Evolutionary conservation across 2,888 invertebrate species (phyloP).

Genomic region (Villa cingulata): DNA sequence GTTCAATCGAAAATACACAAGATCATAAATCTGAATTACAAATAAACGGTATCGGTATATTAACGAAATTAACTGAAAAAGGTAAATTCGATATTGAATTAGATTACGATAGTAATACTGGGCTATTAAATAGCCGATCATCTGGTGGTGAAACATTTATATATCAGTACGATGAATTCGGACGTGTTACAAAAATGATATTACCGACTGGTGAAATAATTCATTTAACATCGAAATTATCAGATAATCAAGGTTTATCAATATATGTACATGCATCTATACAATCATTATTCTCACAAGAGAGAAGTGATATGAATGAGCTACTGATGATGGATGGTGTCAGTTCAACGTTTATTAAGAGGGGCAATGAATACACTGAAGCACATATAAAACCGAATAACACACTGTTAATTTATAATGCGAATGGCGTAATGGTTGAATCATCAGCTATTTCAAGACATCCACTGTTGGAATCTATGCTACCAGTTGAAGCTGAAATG

Average conservation of each 20-base stretch:
- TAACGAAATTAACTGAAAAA: slow-evolving; percentile 77
- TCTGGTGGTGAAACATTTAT: slow-evolving; percentile 78
- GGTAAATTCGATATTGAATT: slow-evolving; percentile 79
- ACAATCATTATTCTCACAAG: slow-evolving; percentile 43
- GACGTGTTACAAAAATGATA: slow-evolving; percentile 71
- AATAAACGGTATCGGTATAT: slow-evolving; percentile 83
- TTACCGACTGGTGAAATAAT: slow-evolving; percentile 86
- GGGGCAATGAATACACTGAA: slow-evolving; percentile 57
- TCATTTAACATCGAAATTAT: slow-evolving; percentile 61
- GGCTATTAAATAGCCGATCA: slow-evolving; percentile 70
- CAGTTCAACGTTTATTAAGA: slow-evolving; percentile 53
- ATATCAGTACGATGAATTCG: slow-evolving; percentile 82
- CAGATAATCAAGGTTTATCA: slow-evolving; percentile 61
- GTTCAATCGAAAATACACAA: slow-evolving; percentile 87
- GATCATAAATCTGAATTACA: slow-evolving; percentile 84
- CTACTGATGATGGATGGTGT: slow-evolving; percentile 51
- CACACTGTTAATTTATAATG: slow-evolving; percentile 58
- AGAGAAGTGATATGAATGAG: slow-evolving; percentile 42
- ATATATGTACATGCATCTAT: slow-evolving; percentile 53
- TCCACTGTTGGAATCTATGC: slow-evolving; percentile 65
- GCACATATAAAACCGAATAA: slow-evolving; percentile 66
- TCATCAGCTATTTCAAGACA: slow-evolving; percentile 69
- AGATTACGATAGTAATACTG: slow-evolving; percentile 81
- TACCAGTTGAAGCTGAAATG: slow-evolving; percentile 83
- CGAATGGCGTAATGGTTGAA: slow-evolving; percentile 59